Conservation (phyloP, 2,113 vertebrate species). For the Hypomesus transpacificus region DNA sequence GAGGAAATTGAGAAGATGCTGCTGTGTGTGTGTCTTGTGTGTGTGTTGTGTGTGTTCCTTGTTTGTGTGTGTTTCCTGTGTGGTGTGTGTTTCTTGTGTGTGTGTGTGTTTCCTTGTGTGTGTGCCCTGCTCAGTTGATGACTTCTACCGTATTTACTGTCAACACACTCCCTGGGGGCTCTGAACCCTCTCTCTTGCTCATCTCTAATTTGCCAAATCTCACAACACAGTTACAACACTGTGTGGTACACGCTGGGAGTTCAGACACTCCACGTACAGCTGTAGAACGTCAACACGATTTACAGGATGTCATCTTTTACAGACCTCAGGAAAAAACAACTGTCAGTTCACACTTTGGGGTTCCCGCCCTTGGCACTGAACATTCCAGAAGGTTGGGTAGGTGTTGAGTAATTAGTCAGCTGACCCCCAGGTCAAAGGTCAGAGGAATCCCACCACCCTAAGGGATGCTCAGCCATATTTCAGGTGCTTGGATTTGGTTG, state of each 20-base stretch:
- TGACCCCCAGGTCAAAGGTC: constrained; percentile 58
- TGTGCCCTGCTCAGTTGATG: not conserved
- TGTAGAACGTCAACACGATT: not conserved
- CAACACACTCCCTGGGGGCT: not conserved
- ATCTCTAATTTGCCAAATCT: constrained; percentile 31
- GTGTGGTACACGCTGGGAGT: constrained; percentile 11
- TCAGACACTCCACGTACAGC: constrained; percentile 36
- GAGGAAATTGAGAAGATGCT: too few species aligned
- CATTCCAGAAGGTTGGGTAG: constrained; percentile 63
- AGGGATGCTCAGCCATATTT: constrained; percentile 60
- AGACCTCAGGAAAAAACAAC: constrained; percentile 21
- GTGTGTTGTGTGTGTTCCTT: not conserved
- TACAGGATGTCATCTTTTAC: constrained; percentile 20
- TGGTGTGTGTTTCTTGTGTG: not conserved
- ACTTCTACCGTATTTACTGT: constrained; percentile 19
- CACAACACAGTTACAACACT: not conserved
- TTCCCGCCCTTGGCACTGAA: constrained; percentile 44
- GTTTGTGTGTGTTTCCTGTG: not conserved
- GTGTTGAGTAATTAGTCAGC: constrained; percentile 71
- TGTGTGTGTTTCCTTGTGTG: not conserved
- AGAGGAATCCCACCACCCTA: constrained; percentile 49
- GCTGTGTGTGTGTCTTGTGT: not conserved
- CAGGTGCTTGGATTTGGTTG: constrained; percentile 56
- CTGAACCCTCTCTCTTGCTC: constrained; percentile 10
- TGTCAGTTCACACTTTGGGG: constrained; percentile 41